A percentile compares a stretch with the other conserved stretches of the same genome.
Evolutionary conservation across 2,888 invertebrate genomes (phyloP).

Genomic region (Tupiocoris notatus): DNA sequence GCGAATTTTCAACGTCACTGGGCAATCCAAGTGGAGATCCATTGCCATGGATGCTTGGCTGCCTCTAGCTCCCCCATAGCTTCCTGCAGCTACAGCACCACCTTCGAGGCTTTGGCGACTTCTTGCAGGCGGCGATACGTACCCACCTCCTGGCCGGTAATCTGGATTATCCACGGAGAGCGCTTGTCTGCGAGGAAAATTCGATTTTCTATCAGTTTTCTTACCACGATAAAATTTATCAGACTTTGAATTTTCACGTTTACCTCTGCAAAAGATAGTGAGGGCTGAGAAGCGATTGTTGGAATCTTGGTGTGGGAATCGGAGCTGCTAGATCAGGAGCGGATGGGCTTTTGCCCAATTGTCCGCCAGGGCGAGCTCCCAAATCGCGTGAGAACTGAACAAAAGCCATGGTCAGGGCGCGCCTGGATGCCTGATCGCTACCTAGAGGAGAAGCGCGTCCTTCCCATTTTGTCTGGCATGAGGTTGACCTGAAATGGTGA

Average conservation of each 20-base stretch:
- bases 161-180: constrained; percentile 72
- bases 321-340: constrained; percentile 60
- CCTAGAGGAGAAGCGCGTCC: constrained; percentile 52
- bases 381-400: constrained; percentile 58
- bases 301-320: neutral
- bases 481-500: constrained; percentile 52
- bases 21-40: constrained; percentile 69
- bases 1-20: constrained; percentile 59
- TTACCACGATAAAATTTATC: no score
- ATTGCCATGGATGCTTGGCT: constrained; percentile 70
- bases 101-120: constrained; percentile 37
- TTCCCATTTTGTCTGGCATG: constrained; percentile 45
- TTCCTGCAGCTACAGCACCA: no score
- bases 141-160: constrained; percentile 43
- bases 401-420: constrained; percentile 57
- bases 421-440: constrained; percentile 52
- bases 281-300: constrained; percentile 62
- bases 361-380: constrained; percentile 43
- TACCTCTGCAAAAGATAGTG: constrained; percentile 60
- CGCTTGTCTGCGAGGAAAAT: constrained; percentile 61
- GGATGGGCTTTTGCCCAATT: constrained; percentile 59
- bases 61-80: constrained; percentile 46
- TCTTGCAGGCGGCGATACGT: constrained; percentile 50
- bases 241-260: neutral
- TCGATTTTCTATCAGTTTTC: neutral